These are phyloP conservation scores for Pseudomugil gertrudae DNA, from an alignment of 2,797 vertebrate species.

Conservation along the genomic window DNA sequence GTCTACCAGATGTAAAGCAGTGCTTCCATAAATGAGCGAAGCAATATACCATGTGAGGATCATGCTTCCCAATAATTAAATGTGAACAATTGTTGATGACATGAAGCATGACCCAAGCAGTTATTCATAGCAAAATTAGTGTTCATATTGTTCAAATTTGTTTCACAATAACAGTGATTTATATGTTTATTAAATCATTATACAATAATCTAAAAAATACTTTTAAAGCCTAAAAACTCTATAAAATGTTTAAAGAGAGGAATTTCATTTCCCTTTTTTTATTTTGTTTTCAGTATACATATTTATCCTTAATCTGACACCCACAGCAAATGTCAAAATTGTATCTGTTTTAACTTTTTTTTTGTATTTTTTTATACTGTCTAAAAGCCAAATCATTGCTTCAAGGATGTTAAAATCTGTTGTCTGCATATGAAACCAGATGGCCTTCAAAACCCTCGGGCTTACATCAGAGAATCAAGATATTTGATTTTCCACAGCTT, in stretches of 20 bases:
- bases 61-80: conserved; percentile 20
- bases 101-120: neutral
- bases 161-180: neutral
- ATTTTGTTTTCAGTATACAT: too few species aligned
- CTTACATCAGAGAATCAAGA: too few species aligned
- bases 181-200: too few species aligned
- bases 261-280: too few species aligned
- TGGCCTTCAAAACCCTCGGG: too few species aligned
- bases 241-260: too few species aligned
- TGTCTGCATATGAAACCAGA: too few species aligned
- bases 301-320: neutral
- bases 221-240: too few species aligned
- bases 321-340: neutral
- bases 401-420: too few species aligned
- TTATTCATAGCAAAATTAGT: conserved; percentile 3
- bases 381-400: neutral
- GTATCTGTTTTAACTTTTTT: neutral
- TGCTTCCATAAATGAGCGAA: conserved; percentile 11
- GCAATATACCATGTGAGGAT: conserved; percentile 23
- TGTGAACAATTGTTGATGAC: conserved; percentile 19
- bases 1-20: conserved; percentile 39
- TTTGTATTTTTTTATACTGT: neutral
- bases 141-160: neutral
- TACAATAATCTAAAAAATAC: too few species aligned
- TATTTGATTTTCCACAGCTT: neutral